Evolutionary conservation across 2,888 invertebrate genomes (phyloP), one percentile per base, ranked within the genome.

Genomic region (Acleris literana): DNA sequence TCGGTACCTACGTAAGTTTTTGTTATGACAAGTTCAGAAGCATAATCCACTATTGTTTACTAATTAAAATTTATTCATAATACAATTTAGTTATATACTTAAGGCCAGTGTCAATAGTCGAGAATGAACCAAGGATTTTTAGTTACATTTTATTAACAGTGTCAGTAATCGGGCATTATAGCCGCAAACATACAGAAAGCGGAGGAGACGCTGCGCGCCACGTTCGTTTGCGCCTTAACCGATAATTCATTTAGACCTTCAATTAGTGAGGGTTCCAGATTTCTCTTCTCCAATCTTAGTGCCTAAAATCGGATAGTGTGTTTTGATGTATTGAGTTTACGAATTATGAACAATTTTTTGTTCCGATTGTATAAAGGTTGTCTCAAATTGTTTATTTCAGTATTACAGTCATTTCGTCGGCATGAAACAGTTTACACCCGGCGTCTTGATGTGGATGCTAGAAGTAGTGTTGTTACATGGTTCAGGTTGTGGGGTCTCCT

Each of bases 71-170:
- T 59, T 48, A 46, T 17, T 46, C 57, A 29, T 57, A 57, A 65
- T 65, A 55, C 44, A 51, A 65, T 52, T 55, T 65, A 65, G 87
- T 87, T 55, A 44, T 83, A 87, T 86, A 85, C 22, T 78, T 76
- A 77, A 82, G 89, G 88, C 88, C 89, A 89, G 65, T 65, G 65
- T 65, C 65, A 65, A 56, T 61, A 65, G 65, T 48, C 49, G 57
- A 55, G 17, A 61, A 51, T 51, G 43, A 61, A 61, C 65, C 65
- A 65, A 65, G 60, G 55, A 65, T 65, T 56, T 54, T 51, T 51
- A 54, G 54, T 56, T 46, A 61, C 55, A 29, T 51, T 33, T 52
- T 65, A 53, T 65, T 11, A 54, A 60, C 51, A 55, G 44, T 44
- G 65, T 56, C 65, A 65, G 65, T 65, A 56, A 56, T 51, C 46